Base-by-base conservation (phyloP, 2,888 invertebrate species). In the Lypha dubia region DNA sequence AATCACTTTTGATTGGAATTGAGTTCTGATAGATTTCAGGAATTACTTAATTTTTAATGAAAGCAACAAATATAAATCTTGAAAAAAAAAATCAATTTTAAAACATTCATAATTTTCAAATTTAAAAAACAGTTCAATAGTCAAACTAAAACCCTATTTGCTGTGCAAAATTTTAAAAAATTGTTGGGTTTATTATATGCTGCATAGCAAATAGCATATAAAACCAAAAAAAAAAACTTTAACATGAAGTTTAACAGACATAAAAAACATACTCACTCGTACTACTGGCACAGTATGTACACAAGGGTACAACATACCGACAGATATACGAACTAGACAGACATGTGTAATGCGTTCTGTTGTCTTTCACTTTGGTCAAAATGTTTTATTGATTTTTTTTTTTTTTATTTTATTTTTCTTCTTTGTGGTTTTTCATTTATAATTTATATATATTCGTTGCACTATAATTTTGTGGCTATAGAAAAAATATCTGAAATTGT, bases 301-400 rank as follows among this genome's bases (percentile, higher is more conserved):
- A n/a, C n/a, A n/a, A n/a, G n/a, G n/a, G n/a, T n/a, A 58, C 22
- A 20, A 11, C 51, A 62, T 8, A 46, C 75, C 28, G 71, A 60
- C 53, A 20, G 53, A n/a, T 24, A 13, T 17, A 76, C 60, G 58
- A 58, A 58, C 58, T 15, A 73, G 63, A 46, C 51, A 73, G 63
- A 46, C 51, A 79, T 67, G 41, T 75, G 81, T 67, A 68, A 70
- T 70, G 75, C 75, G 75, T 81, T 81, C 81, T 75, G 70, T 70
- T 75, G 75, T 75, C 75, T 75, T 75, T 75, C 70, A 63, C 68
- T 75, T 75, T 56, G 56, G 46, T 38, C 44, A 63, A 75, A 81
- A 53, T 24, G 28, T 67, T 80, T 80, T 74, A 44, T 60, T 73
- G 63, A 65, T 51, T 60, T 13, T 56, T 11, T 65, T 28, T n/a